These are phyloP conservation scores for Sinotaia quadrata DNA, from an alignment of 2,888 invertebrate genomes.

Conservation along the genomic window DNA sequence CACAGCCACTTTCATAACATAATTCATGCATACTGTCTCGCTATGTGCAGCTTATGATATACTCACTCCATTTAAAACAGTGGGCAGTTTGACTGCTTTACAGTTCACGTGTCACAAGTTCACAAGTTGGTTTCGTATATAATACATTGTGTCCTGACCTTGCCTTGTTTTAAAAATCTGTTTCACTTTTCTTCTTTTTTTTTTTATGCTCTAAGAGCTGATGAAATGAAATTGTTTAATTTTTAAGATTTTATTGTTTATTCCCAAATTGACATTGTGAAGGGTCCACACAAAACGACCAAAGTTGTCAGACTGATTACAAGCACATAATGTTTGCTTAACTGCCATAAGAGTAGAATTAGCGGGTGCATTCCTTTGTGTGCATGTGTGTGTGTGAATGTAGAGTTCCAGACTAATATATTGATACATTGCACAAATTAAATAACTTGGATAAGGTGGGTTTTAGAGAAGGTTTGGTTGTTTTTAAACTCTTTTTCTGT, in stretches of 20 bases:
- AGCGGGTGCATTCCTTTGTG: no score
- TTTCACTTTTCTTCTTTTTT: not conserved
- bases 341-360: no score
- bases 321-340: no score
- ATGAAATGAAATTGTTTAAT: not conserved
- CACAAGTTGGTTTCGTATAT: not conserved
- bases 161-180: not conserved
- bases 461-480: no score
- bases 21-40: not conserved
- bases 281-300: no score
- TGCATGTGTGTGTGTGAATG: no score
- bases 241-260: not conserved
- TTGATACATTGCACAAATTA: no score
- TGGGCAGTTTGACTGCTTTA: slow-evolving; percentile 1
- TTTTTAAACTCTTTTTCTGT: no score
- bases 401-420: no score
- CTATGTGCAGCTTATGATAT: not conserved
- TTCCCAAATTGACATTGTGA: not conserved
- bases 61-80: not conserved
- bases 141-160: not conserved
- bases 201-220: slow-evolving; percentile 5
- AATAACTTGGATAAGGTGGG: no score
- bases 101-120: not conserved
- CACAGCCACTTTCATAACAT: no score
- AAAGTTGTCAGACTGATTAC: no score